phyloP scores from a whole-genome alignment of 2,797 vertebrate species.

The Propithecus perrieri region DNA sequence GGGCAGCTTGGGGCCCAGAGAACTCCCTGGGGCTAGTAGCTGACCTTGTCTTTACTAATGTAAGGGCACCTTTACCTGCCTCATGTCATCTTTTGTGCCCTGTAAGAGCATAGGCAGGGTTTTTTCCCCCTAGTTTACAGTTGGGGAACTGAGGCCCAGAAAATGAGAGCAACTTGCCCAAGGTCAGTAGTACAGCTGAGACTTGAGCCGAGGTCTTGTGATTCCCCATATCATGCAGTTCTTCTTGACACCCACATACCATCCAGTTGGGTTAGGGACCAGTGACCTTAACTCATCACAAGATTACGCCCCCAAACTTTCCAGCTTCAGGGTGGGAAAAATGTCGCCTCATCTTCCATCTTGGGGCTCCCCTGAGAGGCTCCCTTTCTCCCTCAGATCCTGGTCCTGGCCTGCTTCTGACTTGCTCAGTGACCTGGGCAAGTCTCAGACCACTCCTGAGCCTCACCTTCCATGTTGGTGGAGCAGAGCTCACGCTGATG shows the following conservation, averaged over 20 bases:
- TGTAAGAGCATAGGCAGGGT: not conserved
- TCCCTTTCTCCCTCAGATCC: conserved; percentile 58
- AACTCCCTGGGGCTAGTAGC: not conserved
- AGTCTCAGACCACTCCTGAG: conserved; percentile 2
- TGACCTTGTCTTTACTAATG: not conserved
- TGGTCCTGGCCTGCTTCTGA: conserved; percentile 55
- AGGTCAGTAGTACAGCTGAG: conserved; percentile 9
- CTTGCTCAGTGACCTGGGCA: conserved; percentile 57
- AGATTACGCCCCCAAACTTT: not conserved
- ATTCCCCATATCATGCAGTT: not conserved
- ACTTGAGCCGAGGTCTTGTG: not conserved
- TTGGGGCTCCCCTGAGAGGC: conserved; percentile 46
- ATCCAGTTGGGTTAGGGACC: not conserved
- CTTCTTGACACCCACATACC: not conserved
- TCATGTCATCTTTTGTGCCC: not conserved
- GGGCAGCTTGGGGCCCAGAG: not conserved
- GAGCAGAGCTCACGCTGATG: conserved; percentile 39
- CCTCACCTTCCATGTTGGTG: conserved; percentile 37
- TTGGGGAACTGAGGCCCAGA: conserved; percentile 41
- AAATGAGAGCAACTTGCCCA: conserved; percentile 45
- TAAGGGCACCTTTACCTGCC: not conserved
- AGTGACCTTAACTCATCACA: not conserved
- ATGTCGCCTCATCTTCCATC: not conserved
- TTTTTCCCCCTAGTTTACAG: not conserved
- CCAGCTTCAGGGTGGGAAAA: not conserved